A percentile compares a stretch with the other conserved stretches of the same genome.
Conservation (phyloP, 2,797 vertebrate genomes). For the Notolepis coatsorum region DNA sequence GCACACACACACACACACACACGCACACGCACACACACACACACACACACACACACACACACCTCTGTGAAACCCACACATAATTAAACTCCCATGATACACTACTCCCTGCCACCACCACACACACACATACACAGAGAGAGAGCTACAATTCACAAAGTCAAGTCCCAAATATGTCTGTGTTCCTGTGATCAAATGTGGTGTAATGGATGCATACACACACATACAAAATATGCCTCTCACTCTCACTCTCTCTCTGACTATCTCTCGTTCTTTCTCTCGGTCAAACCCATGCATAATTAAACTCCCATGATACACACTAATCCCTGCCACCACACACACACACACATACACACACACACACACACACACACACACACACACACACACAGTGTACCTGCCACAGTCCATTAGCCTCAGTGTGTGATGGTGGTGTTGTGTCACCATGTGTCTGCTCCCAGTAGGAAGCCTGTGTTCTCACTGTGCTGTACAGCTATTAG, state of each 20-base stretch:
- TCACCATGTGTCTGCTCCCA: constrained; percentile 46
- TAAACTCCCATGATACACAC: neutral
- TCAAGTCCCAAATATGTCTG: too few relatives aligned
- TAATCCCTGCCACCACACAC: too few relatives aligned
- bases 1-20: constrained; percentile 26
- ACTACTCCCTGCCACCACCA: too few relatives aligned
- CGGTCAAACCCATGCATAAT: neutral
- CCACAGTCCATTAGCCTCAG: constrained; percentile 62
- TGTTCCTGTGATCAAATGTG: neutral
- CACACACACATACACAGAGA: too few relatives aligned
- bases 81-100: too few relatives aligned
- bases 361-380: constrained; percentile 11
- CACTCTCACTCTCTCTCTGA: constrained; percentile 1
- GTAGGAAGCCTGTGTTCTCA: constrained; percentile 18
- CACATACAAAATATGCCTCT: too few relatives aligned
- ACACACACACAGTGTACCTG: constrained; percentile 14
- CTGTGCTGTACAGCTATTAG: constrained; percentile 56
- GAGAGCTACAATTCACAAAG: too few relatives aligned
- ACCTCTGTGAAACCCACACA: too few relatives aligned
- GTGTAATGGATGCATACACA: too few relatives aligned
- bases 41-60: constrained; percentile 2
- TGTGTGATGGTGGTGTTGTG: constrained; percentile 64
- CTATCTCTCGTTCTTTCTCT: neutral
- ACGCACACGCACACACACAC: neutral
- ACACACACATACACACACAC: neutral